These are phyloP conservation scores for Lagocephalus sceleratus DNA, from an alignment of 2,797 vertebrate genomes.

Conservation along the genomic window DNA sequence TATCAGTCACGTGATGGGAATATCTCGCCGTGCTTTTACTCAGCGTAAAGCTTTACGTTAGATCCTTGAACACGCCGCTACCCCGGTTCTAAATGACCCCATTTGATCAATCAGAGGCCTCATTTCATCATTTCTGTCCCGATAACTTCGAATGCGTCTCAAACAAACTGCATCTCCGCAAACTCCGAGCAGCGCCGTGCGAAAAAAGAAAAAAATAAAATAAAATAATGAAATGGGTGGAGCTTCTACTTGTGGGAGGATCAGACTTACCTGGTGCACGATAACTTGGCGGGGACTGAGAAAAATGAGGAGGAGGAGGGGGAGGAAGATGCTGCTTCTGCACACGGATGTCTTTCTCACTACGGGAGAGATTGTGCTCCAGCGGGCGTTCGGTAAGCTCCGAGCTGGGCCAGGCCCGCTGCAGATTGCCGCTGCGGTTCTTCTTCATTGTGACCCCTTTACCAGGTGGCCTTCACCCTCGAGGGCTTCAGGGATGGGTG, in stretches of 20 bases:
- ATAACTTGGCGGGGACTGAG: conserved; percentile 72
- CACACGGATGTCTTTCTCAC: conserved; percentile 96
- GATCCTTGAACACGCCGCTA: conserved; percentile 1
- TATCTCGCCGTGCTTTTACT: background rate
- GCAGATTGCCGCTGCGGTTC: conserved; percentile 92
- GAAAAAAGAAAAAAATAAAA: conserved; percentile 14
- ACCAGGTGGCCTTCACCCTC: conserved; percentile 58
- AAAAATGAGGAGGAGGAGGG: conserved; percentile 73
- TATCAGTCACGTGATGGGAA: conserved; percentile 10
- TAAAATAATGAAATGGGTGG: conserved; percentile 29
- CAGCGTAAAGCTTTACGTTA: conserved; percentile 1
- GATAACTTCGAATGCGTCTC: background rate
- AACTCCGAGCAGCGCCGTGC: conserved; percentile 29
- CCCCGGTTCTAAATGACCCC: background rate
- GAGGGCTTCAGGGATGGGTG: conserved; percentile 41
- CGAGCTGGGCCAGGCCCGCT: conserved; percentile 95
- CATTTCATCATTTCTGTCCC: background rate
- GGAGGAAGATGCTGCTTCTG: conserved; percentile 83
- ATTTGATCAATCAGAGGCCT: background rate
- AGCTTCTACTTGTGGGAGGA: conserved; percentile 43
- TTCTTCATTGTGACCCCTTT: conserved; percentile 89
- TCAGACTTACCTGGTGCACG: conserved; percentile 71
- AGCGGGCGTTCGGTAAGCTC: conserved; percentile 88
- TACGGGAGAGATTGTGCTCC: conserved; percentile 85
- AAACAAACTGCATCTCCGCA: conserved; percentile 17